phyloP scores from a whole-genome alignment of 2,797 vertebrate genomes.

The Semotilus atromaculatus region DNA sequence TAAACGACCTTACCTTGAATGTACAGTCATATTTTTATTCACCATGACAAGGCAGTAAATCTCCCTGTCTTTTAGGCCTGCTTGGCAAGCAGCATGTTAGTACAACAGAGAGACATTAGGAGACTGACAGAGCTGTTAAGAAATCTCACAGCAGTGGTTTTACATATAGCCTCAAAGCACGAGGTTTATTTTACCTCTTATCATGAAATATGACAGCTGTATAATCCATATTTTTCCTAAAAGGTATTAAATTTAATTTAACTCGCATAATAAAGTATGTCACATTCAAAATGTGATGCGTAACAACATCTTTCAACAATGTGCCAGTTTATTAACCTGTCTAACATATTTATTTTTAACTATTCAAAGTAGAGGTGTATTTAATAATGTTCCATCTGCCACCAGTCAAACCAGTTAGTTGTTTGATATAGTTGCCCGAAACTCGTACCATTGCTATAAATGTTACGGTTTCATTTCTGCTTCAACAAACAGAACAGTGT shows the following conservation, averaged over 20 bases:
- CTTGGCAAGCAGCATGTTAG: conserved; percentile 40
- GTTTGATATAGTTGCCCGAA: neutral
- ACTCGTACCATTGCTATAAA: neutral
- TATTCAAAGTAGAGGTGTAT: neutral
- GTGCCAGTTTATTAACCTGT: neutral
- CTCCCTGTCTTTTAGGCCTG: conserved; percentile 63
- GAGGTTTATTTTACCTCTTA: neutral
- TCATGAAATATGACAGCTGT: neutral
- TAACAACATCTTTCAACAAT: neutral
- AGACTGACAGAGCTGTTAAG: conserved; percentile 39
- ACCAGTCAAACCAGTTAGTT: neutral
- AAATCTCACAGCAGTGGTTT: conserved; percentile 9
- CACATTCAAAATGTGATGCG: neutral
- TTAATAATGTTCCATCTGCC: neutral
- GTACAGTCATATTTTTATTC: conserved; percentile 44
- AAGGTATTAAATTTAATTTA: neutral
- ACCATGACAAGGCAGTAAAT: conserved; percentile 66
- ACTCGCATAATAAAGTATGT: neutral
- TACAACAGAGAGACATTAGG: conserved; percentile 22
- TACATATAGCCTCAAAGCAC: conserved; percentile 10
- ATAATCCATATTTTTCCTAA: neutral
- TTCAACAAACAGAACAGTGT: neutral
- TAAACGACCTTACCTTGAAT: conserved; percentile 12
- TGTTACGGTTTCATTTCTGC: neutral
- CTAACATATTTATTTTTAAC: neutral